Base-by-base conservation (phyloP, 1,140 invertebrate species). In the Bombus pascuorum region DNA sequence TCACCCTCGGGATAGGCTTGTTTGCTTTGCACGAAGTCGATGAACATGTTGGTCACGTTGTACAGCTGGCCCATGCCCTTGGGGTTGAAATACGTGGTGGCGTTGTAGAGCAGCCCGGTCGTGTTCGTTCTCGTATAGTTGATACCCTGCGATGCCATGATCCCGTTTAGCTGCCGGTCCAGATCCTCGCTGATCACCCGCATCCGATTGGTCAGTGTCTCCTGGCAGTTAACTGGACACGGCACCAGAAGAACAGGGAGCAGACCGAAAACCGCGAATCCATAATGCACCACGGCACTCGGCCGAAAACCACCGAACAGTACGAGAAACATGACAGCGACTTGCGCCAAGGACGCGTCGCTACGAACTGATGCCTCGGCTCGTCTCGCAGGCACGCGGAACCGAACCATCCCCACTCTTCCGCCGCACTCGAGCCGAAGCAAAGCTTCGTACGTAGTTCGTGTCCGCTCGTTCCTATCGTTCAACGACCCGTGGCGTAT, bases 61-160 rank as follows among this genome's bases (percentile, higher is more conserved):
- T 97, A 97, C 32, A 97, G 95, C 89, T 96, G 96, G 62, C 96
- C 96, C 97, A 97, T 97, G 66, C 96, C 96, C 89, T 95, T 95
- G 87, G 96, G 95, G 89, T 97, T 96, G 93, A 97, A 97, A 83
- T 95, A 95, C 39, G 96, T 95, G 72, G 93, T 95, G 25, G 96
- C 96, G 81, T 95, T 93, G 93, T 97, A 97, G n/a, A 95, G 92
- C 84, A 93, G 68, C 65, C 90, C 92, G 65, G 93, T 94, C 81
- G 92, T 93, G 81, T 94, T 94, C 72, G 95, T 88, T 22, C 91
- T 89, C 1, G 94, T 94, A 87, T 95, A 96, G n/a, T 89, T 92
- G 47, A 96, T 91, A 22, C 93, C 91, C 70, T 95, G 93, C 34
- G 92, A 91, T 66, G 93, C 91, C 87, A 96, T 93, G 25, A 95